Evolutionary conservation across 1,140 invertebrate species (phyloP).

Genomic region (Drosophila pseudoobscura): DNA sequence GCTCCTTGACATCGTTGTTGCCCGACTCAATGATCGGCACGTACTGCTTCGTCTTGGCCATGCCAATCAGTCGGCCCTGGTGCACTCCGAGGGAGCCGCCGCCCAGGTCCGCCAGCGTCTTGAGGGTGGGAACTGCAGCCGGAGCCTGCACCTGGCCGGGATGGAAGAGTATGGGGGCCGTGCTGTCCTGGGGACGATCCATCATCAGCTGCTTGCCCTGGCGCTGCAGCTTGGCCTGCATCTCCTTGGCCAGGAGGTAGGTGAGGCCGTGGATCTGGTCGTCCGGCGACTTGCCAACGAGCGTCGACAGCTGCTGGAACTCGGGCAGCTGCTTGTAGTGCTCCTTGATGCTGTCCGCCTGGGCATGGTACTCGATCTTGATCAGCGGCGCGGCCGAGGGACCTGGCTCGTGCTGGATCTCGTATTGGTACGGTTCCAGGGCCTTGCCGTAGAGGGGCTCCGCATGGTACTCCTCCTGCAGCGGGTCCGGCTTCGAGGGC

Average conservation of each 20-base stretch:
- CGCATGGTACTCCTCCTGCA: conserved; percentile 31
- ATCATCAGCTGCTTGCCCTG: conserved; percentile 57
- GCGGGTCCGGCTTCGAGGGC: conserved; percentile 68
- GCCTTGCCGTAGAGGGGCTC: conserved; percentile 41
- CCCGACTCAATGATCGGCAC: conserved; percentile 74
- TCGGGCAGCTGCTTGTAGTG: conserved; percentile 72
- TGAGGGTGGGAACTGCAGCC: conserved; percentile 7
- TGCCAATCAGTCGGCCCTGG: conserved; percentile 66
- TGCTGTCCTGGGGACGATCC: conserved; percentile 69
- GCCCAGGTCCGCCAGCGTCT: conserved; percentile 31
- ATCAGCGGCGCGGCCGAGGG: conserved; percentile 43
- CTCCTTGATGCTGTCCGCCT: conserved; percentile 57
- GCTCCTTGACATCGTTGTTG: conserved; percentile 60
- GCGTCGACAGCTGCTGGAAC: conserved; percentile 70
- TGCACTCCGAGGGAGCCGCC: conserved; percentile 49
- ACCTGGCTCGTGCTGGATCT: conserved; percentile 26
- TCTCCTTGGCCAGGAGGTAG: conserved; percentile 78
- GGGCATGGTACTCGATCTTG: conserved; percentile 75
- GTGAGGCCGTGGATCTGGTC: conserved; percentile 80
- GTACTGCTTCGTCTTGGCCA: conserved; percentile 74
- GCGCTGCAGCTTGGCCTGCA: conserved; percentile 74
- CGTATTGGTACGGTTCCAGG: conserved; percentile 58
- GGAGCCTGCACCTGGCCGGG: conserved; percentile 15
- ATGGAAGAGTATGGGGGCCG: conserved; percentile 74
- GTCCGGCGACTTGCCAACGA: conserved; percentile 79